Base-by-base conservation (phyloP, 2,797 vertebrate species). In the Furcifer pardalis region DNA sequence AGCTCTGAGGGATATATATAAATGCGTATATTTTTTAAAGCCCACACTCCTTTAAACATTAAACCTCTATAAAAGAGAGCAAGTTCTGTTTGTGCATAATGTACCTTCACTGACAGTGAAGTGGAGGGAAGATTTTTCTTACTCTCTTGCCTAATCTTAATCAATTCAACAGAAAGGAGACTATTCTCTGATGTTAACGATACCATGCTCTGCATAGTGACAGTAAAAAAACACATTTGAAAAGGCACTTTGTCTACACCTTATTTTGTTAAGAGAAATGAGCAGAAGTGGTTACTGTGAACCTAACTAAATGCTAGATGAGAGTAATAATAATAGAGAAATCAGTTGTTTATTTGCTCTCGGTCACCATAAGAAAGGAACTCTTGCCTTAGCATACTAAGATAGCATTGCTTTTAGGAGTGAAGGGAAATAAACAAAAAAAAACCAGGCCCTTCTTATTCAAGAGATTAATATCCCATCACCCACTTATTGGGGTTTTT, bases 1-100 rank as follows among this genome's bases (percentile, higher is more conserved):
- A 91, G 92, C 94, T 94, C 91, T 91, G 91, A 88, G 82, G 88
- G 92, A 90, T 32, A 3, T 65, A 49, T 49, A 91, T 88, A 84
- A n/a, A 92, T 89, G 21, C 35, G 21, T 35, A 75, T 86, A 75
- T 71, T 87, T 90, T 92, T 91, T 74, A 23, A 44, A 42, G 30
- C 42, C 27, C 73, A 35, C 37, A 62, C 13, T 60, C 66, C 44
- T 84, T 83, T n/a, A n/a, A n/a, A n/a, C n/a, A n/a, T n/a, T n/a
- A n/a, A n/a, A n/a, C 72, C 19, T 84, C 82, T 74, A 83, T 89
- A 85, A 78, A 89, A 78, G 88, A 89, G 85, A 71, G 85, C 87
- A 79, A 46, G 78, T 71, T 90, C 86, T 0, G 0, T 85, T 73
- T 90, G 86, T 2, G 94, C 92, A 92, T 90, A 79, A 65, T 42